Evolutionary conservation across 2,888 invertebrate species (phyloP), one percentile per base, ranked within the genome.

Genomic region (Abrostola triplasia): DNA sequence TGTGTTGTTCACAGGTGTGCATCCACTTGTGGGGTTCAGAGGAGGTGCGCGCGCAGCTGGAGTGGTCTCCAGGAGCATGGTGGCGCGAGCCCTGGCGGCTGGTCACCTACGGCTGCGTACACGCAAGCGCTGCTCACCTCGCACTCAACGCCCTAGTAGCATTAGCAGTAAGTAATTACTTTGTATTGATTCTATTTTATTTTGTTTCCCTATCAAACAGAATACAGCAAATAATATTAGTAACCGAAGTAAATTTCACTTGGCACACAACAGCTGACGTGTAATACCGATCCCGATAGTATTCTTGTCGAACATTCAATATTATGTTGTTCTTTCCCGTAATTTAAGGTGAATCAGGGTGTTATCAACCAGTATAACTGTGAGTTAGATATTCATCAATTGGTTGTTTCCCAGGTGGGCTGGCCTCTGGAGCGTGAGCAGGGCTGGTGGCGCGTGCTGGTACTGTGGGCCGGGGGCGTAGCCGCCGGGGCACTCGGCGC

Each of bases 51-150:
- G 71, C 76, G 47, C 67, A 63, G 60, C 81, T 93, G 68, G 90
- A 92, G 81, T 94, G 92, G 92, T 77, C 85, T 10, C 92, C 93
- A 38, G 82, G 77, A 9, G 81, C 77, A 76, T 96, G 96, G 89
- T 95, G 96, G 76, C 90, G 93, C 51, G 95, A 97, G 88, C 94
- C 97, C 37, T 98, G 98, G 98, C 95, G 98, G 73, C 96, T 97
- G 84, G 84, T 97, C 62, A 96, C 97, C 49, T 98, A 98, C 89
- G 97, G 97, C 95, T 94, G 97, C 76, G 92, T 98, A 61, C 98
- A 98, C 92, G 97, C 97, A 59, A 97, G 96, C 89, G 94, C 95
- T 81, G 95, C 96, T 53, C 98, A 98, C 88, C 92, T 98, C 67
- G 94, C 96, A 35, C 95, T 98, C 81, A 98, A 98, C 92, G 91